Evolutionary conservation across 2,888 invertebrate species (phyloP), one percentile per base, ranked within the genome.

Genomic region (Drosophila recens): DNA sequence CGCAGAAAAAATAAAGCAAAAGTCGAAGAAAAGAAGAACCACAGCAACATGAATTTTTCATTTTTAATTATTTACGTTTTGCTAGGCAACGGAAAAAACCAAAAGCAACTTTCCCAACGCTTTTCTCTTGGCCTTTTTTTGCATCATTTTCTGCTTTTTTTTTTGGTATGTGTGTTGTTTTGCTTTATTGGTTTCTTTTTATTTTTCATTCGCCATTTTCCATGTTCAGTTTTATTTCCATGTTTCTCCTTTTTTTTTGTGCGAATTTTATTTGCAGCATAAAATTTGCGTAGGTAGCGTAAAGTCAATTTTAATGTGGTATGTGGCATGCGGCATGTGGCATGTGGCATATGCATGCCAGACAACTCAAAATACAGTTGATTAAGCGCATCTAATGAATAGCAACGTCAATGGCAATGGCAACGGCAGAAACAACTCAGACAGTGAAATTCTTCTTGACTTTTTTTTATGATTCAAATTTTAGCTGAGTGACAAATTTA

Each of bases 21-120:
- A 38, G 1, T 5, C 38, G 30, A 27, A 43, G 23, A n/a, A 17
- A 15, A 52, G 27, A n/a, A 30, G 9, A 23, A 20, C 56, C 36
- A 54, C 45, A 56, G 46, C 27, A 48, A 69, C 34, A 65, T 72
- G 67, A 58, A 68, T 65, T 61, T 75, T 62, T 65, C 53, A 67
- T 76, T 75, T 86, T 82, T 82, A 87, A 82, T 82, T 87, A 85
- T 85, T 87, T 71, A 65, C 67, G 45, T 75, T 79, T 69, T 69
- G 67, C 85, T 85, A 71, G 85, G 88, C 73, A 71, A 87, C 87
- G 42, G 40, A 48, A 63, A 66, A 70, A 53, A 48, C 48, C 49
- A 6, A 34, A 36, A 30, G 42, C 42, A 62, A 48, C 30, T 42
- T 53, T 61, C 2, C 36, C 59, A 43, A 8, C 38, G 49, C 53